Base-by-base conservation (phyloP, 2,797 vertebrate genomes). In the Tauraco hartlaubi region DNA sequence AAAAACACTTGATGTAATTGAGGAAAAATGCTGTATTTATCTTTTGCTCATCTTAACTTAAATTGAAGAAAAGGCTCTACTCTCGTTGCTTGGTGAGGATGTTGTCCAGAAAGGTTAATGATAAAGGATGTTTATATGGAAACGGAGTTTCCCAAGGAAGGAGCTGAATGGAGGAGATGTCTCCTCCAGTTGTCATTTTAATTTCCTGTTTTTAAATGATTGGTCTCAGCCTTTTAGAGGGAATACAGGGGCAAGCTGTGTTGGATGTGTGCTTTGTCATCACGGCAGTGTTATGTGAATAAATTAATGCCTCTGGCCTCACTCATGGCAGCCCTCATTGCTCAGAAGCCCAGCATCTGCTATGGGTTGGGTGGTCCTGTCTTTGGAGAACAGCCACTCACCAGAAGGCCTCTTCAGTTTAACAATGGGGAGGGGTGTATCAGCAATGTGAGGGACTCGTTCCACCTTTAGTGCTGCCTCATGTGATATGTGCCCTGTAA, bases 1-100 rank as follows among this genome's bases (percentile, higher is more conserved):
- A n/a, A 55, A 74, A 62, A 26, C 6, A 16, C 56, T 88, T 84
- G 41, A 88, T 78, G 76, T 68, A 77, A 94, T 26, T 56, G 62
- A 90, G 55, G 62, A 76, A 88, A 91, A 93, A 81, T 51, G 44
- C 66, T 81, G 31, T 73, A 76, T 92, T 92, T 86, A 58, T 90
- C 58, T 92, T 69, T 82, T 64, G n/a, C 21, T 91, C 35, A 48
- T 63, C 68, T 86, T 77, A 67, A 83, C 31, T 85, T 59, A 21
- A n/a, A 64, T 85, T 82, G 80, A 79, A 90, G 84, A 66, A 92
- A 89, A 91, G 54, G 28, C 19, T 91, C 39, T 87, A 74, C 51
- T 78, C 52, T 68, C 1, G 1, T 48, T 79, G 80, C 49, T 62
- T 69, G 63, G 43, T 8, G 3, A 78, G 51, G 69, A 46, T 51